phyloP scores from a whole-genome alignment of 2,888 invertebrate species.

The Plagiodera versicolora region DNA sequence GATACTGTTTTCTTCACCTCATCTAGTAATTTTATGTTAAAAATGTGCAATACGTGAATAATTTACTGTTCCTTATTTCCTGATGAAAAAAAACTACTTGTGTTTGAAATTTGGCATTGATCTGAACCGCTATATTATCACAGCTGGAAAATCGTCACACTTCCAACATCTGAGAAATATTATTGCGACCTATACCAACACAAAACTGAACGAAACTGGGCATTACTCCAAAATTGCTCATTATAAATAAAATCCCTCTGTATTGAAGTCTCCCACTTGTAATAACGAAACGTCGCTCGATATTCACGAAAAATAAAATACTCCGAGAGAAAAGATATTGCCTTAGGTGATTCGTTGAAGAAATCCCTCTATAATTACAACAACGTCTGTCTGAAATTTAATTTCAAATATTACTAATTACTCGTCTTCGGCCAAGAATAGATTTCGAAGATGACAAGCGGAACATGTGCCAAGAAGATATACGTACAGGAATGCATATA shows the following conservation, averaged over 20 bases:
- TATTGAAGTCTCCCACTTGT: neutral
- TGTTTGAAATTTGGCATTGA: neutral
- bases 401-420: constrained; percentile 41
- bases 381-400: constrained; percentile 24
- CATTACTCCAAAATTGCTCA: neutral
- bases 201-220: neutral
- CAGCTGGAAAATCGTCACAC: neutral
- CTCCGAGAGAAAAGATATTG: neutral
- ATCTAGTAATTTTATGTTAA: no score
- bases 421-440: constrained; percentile 20
- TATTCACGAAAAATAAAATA: neutral
- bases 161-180: neutral
- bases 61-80: no score
- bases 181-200: neutral
- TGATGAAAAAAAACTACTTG: no score
- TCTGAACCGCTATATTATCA: neutral
- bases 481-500: constrained; percentile 27
- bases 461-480: constrained; percentile 27
- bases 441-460: constrained; percentile 19
- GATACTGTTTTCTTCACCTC: no score
- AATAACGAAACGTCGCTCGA: neutral
- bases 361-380: neutral
- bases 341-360: neutral
- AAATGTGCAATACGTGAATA: no score
- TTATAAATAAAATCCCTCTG: neutral